A percentile compares a stretch with the other conserved stretches of the same genome.
phyloP scores from a whole-genome alignment of 2,888 invertebrate species.

The Hartigia nigra region DNA sequence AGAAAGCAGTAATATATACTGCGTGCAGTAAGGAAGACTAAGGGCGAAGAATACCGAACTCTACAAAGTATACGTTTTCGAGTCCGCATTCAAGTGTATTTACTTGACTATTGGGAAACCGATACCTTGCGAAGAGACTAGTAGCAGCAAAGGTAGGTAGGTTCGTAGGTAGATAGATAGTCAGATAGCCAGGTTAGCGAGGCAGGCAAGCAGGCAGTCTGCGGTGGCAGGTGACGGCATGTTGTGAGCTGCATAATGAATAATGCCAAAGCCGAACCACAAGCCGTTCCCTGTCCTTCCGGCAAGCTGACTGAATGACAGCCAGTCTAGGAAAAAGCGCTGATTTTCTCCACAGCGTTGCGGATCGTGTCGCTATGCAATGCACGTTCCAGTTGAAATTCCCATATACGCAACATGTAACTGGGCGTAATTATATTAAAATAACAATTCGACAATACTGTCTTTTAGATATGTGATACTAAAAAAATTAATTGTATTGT shows the following conservation, averaged over 20 bases:
- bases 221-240: constrained; percentile 58
- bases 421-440: not conserved
- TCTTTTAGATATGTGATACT: not conserved
- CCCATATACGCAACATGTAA: not conserved
- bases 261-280: constrained; percentile 62
- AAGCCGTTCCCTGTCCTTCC: constrained; percentile 60
- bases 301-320: constrained; percentile 63
- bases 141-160: not conserved
- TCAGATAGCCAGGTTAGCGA: not conserved
- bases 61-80: not conserved
- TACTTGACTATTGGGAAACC: not conserved
- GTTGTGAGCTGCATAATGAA: constrained; percentile 64
- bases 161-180: not conserved
- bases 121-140: not conserved
- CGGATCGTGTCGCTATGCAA: constrained; percentile 32
- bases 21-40: not conserved
- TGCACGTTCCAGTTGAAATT: not conserved
- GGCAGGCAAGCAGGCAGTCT: constrained; percentile 13
- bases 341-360: constrained; percentile 54
- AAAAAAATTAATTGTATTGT: no score
- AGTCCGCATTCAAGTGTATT: not conserved
- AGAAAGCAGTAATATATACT: not conserved
- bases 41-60: not conserved
- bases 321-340: constrained; percentile 59
- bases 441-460: not conserved